phyloP scores from a whole-genome alignment of 2,797 vertebrate species.

The Arnoldichthys spilopterus region DNA sequence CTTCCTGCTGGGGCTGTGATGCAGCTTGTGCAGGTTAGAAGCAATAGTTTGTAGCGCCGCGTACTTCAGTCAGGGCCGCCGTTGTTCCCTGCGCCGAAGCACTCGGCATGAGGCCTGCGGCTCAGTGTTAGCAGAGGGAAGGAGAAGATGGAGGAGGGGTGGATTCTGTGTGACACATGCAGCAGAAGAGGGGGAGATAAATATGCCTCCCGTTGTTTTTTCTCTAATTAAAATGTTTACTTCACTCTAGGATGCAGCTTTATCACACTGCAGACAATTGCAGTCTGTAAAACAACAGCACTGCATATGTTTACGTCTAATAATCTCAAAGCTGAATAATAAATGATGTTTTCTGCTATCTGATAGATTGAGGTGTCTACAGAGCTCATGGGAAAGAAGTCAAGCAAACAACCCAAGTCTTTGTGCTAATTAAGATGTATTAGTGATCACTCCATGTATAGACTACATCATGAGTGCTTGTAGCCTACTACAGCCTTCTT shows the following conservation, averaged over 20 bases:
- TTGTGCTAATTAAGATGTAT: slow-evolving; percentile 32
- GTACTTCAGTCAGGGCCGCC: slow-evolving; percentile 2
- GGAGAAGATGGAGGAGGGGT: slow-evolving; percentile 36
- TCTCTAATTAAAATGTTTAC: slow-evolving; percentile 49
- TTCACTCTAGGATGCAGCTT: slow-evolving; percentile 24
- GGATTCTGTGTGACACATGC: slow-evolving; percentile 35
- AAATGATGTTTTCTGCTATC: slow-evolving; percentile 40
- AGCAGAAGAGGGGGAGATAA: slow-evolving; percentile 29
- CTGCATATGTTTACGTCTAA: slow-evolving; percentile 46
- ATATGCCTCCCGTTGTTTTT: slow-evolving; percentile 26
- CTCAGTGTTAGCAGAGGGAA: slow-evolving; percentile 19
- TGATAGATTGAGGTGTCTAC: slow-evolving; percentile 21
- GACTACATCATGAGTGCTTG: slow-evolving; percentile 1
- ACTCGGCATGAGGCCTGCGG: not conserved
- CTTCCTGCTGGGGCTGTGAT: slow-evolving; percentile 3
- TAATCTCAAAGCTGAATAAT: slow-evolving; percentile 53
- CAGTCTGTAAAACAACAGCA: slow-evolving; percentile 31
- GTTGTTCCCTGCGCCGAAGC: not conserved
- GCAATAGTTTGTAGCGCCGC: not conserved
- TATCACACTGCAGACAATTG: slow-evolving; percentile 46
- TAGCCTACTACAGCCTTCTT: not conserved
- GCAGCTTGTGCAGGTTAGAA: not conserved
- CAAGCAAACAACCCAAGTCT: not conserved
- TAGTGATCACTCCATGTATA: slow-evolving; percentile 18
- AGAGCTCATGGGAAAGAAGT: slow-evolving; percentile 20